Conservation (phyloP, 1,140 invertebrate species). For the Atta cephalotes region DNA sequence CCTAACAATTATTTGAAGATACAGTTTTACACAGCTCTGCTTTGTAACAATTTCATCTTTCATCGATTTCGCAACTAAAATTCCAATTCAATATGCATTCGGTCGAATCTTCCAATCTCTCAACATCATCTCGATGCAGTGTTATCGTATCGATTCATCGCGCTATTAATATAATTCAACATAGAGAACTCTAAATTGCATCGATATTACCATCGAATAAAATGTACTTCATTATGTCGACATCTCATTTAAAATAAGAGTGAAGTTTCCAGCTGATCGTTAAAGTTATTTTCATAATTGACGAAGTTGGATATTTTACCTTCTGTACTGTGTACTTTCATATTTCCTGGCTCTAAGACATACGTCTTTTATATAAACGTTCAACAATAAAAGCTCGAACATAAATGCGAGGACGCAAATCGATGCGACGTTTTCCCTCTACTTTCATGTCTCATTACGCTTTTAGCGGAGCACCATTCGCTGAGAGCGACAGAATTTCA, state of each 20-base stretch:
- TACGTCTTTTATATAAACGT: not conserved
- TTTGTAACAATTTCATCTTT: not conserved
- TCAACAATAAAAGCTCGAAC: conserved; percentile 21
- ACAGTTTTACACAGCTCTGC: not conserved
- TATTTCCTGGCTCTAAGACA: not conserved
- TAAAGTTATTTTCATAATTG: conserved; percentile 32
- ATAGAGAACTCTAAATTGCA: conserved; percentile 35
- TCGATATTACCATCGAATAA: conserved; percentile 37
- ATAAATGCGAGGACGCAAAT: conserved; percentile 34
- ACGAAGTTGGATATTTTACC: not conserved
- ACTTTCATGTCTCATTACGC: conserved; percentile 59
- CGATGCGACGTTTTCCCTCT: conserved; percentile 8
- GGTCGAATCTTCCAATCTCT: conserved; percentile 50
- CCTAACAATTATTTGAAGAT: not conserved
- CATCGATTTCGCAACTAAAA: conserved; percentile 7
- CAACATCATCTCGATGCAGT: conserved; percentile 44
- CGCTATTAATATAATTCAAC: conserved; percentile 22
- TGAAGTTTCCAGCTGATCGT: conserved; percentile 24
- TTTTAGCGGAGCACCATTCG: conserved; percentile 24
- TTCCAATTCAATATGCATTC: conserved; percentile 41
- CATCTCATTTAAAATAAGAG: conserved; percentile 32
- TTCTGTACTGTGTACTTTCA: not conserved
- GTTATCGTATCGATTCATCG: conserved; percentile 44
- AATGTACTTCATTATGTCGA: conserved; percentile 34
- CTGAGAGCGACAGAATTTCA: conserved; percentile 57